These are phyloP conservation scores for Andricus quercusramuli DNA, from an alignment of 2,888 invertebrate species.

Conservation along the genomic window DNA sequence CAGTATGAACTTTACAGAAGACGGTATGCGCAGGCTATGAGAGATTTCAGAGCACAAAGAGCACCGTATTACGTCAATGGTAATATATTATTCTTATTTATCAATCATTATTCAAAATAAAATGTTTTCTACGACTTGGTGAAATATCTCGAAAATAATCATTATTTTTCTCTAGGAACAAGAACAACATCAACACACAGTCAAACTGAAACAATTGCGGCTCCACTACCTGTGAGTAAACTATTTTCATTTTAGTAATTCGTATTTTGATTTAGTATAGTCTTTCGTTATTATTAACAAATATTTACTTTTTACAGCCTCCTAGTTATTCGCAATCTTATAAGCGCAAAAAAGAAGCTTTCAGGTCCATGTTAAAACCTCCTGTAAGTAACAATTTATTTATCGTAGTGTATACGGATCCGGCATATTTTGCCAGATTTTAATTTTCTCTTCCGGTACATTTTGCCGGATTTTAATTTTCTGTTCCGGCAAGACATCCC, in stretches of 20 bases:
- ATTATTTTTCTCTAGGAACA: neutral
- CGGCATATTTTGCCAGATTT: no score
- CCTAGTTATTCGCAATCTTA: neutral
- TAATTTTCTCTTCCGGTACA: no score
- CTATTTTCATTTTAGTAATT: neutral
- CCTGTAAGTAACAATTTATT: slow-evolving; percentile 3
- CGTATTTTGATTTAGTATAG: neutral
- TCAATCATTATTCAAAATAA: neutral
- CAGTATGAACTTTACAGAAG: neutral
- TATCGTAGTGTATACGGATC: no score
- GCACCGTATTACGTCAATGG: neutral
- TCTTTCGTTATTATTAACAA: neutral
- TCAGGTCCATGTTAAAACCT: neutral
- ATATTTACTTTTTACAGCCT: neutral
- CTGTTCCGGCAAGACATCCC: no score
- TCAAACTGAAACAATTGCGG: neutral
- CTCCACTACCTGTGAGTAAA: neutral
- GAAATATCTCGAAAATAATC: neutral
- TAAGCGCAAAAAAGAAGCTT: neutral
- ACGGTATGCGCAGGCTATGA: neutral
- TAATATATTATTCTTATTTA: neutral
- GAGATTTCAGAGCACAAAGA: neutral
- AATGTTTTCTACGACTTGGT: neutral
- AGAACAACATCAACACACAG: neutral
- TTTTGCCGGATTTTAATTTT: no score